Conservation (phyloP, 2,888 invertebrate genomes). For the Hirtodrosophila histrioides region DNA sequence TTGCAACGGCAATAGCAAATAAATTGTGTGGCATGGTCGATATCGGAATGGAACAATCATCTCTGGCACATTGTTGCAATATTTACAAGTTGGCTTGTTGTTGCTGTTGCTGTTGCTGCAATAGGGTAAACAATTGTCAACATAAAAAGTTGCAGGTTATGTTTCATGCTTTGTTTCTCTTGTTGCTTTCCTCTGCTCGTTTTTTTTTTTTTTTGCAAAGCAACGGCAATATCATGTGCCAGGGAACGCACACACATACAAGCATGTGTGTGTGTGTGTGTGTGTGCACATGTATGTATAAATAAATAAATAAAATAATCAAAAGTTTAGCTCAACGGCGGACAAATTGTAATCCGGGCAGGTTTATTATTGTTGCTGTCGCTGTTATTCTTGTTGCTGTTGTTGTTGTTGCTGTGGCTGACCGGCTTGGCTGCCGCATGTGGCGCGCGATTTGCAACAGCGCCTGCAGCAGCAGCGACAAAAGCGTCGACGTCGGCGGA, state of each 20-base stretch:
- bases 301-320: slow-evolving; percentile 73
- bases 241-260: slow-evolving; percentile 6
- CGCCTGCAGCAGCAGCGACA: slow-evolving; percentile 13
- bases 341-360: slow-evolving; percentile 68
- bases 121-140: slow-evolving; percentile 40
- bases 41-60: no score
- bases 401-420: slow-evolving; percentile 21
- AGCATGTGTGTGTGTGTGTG: slow-evolving; percentile 4
- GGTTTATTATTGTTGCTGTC: slow-evolving; percentile 42
- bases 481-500: slow-evolving; percentile 34
- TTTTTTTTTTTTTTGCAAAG: slow-evolving; percentile 5
- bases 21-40: no score
- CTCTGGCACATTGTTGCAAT: no score
- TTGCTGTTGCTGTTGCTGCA: no score
- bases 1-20: no score
- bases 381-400: slow-evolving; percentile 18
- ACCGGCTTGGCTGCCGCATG: slow-evolving; percentile 53
- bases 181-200: slow-evolving; percentile 16
- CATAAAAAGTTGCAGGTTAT: slow-evolving; percentile 8
- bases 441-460: slow-evolving; percentile 59
- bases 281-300: slow-evolving; percentile 30
- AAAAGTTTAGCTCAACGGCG: slow-evolving; percentile 48
- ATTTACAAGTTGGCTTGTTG: background rate
- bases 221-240: slow-evolving; percentile 23
- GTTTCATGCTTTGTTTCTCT: slow-evolving; percentile 20